These are phyloP conservation scores for Rhabdophis nuchalis DNA, from an alignment of 2,797 vertebrate species.

Conservation along the genomic window DNA sequence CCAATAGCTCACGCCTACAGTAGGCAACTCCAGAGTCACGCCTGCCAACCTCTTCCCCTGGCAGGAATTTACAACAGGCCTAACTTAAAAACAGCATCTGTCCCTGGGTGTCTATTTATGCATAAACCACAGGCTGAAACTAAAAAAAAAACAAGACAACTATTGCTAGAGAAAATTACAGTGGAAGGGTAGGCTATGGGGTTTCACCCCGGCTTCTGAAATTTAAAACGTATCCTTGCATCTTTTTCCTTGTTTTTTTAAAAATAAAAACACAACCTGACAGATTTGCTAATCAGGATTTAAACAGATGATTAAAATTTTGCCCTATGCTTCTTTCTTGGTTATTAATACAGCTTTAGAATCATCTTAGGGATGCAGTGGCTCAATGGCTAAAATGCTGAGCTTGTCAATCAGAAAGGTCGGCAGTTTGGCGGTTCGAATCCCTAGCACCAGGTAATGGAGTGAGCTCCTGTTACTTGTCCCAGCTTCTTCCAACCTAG, in stretches of 20 bases:
- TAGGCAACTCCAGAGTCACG: no score
- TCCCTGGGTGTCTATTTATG: background rate
- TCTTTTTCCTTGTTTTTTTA: background rate
- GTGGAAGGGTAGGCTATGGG: background rate
- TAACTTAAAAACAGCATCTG: background rate
- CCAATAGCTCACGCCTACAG: background rate
- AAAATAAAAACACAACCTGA: background rate
- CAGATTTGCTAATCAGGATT: slow-evolving; percentile 9
- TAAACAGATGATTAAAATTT: background rate
- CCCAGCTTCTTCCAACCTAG: no score
- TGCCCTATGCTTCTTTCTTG: background rate
- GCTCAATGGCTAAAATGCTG: no score
- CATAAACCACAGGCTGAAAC: background rate
- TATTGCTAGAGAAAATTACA: background rate
- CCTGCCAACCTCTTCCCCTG: background rate
- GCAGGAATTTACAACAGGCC: background rate
- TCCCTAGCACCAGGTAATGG: no score
- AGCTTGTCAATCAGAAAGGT: no score
- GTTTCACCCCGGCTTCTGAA: background rate
- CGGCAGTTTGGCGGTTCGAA: no score
- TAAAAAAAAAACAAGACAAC: no score
- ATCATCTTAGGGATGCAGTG: background rate
- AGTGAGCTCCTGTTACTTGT: no score
- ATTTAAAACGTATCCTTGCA: slow-evolving; percentile 1
- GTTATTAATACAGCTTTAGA: background rate